phyloP scores from a whole-genome alignment of 1,140 invertebrate genomes.

The Platorchestia sp. region DNA sequence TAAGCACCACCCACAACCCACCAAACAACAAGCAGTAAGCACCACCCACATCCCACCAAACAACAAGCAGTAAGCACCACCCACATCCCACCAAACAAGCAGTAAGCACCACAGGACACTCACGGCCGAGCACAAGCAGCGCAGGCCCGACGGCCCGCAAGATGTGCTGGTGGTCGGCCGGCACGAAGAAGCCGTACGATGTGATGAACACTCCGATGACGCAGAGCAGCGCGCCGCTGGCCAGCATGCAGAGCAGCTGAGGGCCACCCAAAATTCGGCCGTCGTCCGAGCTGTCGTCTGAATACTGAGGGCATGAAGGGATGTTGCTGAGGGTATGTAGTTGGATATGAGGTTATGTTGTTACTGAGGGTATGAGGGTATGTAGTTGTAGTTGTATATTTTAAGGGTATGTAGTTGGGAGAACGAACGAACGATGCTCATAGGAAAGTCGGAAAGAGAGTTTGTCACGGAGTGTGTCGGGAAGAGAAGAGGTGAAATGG shows the following conservation, averaged over 20 bases:
- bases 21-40: not conserved
- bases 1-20: not conserved
- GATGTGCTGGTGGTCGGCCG: not conserved
- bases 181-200: constrained; percentile 15
- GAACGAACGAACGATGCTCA: no score
- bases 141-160: constrained; percentile 20
- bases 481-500: no score
- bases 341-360: no score
- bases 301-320: not conserved
- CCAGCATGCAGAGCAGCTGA: constrained; percentile 41
- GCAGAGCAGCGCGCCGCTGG: constrained; percentile 20
- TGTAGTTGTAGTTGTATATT: no score
- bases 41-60: not conserved
- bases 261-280: not conserved
- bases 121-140: not conserved
- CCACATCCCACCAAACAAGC: not conserved
- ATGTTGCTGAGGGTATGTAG: no score
- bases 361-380: no score
- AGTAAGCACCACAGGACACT: not conserved
- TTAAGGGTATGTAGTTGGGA: no score
- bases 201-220: constrained; percentile 27
- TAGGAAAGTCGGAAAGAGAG: no score
- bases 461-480: no score
- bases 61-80: no score
- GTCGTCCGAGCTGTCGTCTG: not conserved